Percentiles rank a stretch among this genome's conserved stretches.
phyloP scores from a whole-genome alignment of 1,140 invertebrate genomes.

The Paracyclopina nana region DNA sequence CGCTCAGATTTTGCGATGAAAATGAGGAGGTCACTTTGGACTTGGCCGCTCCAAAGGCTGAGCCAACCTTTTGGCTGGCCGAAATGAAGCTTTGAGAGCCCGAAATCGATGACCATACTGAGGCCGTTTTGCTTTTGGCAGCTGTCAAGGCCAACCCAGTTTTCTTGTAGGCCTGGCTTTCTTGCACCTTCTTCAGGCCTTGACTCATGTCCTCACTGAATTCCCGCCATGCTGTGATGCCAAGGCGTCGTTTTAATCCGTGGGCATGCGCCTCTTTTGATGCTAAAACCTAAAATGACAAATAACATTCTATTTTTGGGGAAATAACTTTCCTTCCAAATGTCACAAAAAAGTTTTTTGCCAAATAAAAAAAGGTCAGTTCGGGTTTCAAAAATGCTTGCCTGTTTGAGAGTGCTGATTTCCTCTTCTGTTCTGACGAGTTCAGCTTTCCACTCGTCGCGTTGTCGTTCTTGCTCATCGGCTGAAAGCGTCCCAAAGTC shows the following conservation, averaged over 20 bases:
- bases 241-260: conserved; percentile 68
- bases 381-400: too few species aligned
- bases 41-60: conserved; percentile 8
- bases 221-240: conserved; percentile 83
- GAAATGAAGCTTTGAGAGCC: neutral
- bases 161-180: conserved; percentile 12
- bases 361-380: too few species aligned
- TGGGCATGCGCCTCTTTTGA: conserved; percentile 9
- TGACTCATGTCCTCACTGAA: conserved; percentile 75
- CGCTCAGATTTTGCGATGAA: conserved; percentile 7
- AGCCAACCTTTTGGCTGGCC: neutral
- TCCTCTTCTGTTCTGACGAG: conserved; percentile 14
- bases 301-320: too few species aligned
- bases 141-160: neutral
- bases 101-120: neutral
- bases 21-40: conserved; percentile 2
- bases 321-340: too few species aligned
- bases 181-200: conserved; percentile 56
- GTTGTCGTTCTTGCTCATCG: conserved; percentile 13
- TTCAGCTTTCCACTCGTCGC: conserved; percentile 13
- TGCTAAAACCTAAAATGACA: too few species aligned
- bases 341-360: too few species aligned
- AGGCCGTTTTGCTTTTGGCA: conserved; percentile 10
- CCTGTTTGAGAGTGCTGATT: conserved; percentile 11
- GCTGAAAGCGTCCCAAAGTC: conserved; percentile 5